A percentile compares a stretch with the other conserved stretches of the same genome.
These are phyloP conservation scores for Dinoponera quadriceps DNA, from an alignment of 1,140 invertebrate genomes.

Conservation along the genomic window DNA sequence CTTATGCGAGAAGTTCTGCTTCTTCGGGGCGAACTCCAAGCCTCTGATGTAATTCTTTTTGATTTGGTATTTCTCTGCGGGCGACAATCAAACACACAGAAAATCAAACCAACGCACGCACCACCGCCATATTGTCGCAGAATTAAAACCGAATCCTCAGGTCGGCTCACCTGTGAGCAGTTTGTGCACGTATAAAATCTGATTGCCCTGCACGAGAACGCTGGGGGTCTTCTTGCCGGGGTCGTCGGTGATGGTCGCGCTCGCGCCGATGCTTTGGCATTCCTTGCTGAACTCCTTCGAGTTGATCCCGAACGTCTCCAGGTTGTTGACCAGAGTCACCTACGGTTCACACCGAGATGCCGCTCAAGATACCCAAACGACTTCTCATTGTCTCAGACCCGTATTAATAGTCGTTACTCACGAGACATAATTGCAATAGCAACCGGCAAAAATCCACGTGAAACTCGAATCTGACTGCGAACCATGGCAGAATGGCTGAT, in stretches of 20 bases:
- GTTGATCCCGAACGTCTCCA: conserved; percentile 94
- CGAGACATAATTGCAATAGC: no score
- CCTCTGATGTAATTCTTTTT: conserved; percentile 89
- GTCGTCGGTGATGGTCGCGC: conserved; percentile 92
- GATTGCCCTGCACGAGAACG: conserved; percentile 96
- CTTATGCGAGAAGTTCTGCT: conserved; percentile 76
- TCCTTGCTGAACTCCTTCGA: conserved; percentile 92
- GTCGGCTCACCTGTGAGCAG: conserved; percentile 88
- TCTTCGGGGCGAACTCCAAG: conserved; percentile 89
- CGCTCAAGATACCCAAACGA: neutral
- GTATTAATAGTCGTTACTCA: no score
- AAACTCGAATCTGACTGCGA: no score
- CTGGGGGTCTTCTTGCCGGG: conserved; percentile 92
- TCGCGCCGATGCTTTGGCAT: conserved; percentile 95
- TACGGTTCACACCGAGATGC: conserved; percentile 74
- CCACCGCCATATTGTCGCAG: neutral
- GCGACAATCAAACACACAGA: conserved; percentile 42
- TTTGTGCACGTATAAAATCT: conserved; percentile 92
- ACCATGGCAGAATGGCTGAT: no score
- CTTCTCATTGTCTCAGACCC: neutral
- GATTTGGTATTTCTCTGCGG: conserved; percentile 88
- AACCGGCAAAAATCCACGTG: no score
- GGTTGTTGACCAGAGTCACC: conserved; percentile 95
- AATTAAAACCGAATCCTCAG: neutral
- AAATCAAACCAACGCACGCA: conserved; percentile 5